Evolutionary conservation across 1,140 invertebrate species (phyloP), one percentile per base, ranked within the genome.

Genomic region (Eriocheir sinensis): DNA sequence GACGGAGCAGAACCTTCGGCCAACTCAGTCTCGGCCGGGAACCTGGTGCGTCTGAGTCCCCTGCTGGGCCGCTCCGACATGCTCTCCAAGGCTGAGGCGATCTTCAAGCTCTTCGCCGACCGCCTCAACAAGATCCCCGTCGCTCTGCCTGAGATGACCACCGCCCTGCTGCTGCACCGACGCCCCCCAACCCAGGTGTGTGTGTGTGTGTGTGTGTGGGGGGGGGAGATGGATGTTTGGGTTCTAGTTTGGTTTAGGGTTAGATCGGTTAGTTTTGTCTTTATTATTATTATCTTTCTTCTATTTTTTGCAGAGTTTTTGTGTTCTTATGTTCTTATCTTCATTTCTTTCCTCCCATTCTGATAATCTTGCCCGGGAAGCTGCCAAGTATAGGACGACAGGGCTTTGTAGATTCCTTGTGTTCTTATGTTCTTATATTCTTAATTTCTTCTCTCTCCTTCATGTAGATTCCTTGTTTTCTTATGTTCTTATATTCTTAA

Each of bases 1-100:
- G 99, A 99, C 97, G 98, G 98, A 8, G 99, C 99, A 0, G 99
- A 99, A 96, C 99, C 99, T 0, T 98, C 98, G 90, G 98, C 98
- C 27, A 99, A 99, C 97, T 99, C 98, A n/a, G 98, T 99, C 8
- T 97, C 98, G 0, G 98, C 98, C 32, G 97, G 97, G 93, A 99
- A 99, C 97, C 97, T 99, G 30, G 96, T 98, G 30, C 97, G 98
- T 0, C 97, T 99, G 30, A 97, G 97, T 0, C 97, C 97, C 0
- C 97, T 98, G 94, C 97, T 98, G 9, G 97, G 98, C 96, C 97
- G 97, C 32, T 96, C 96, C 3, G 97, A 97, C 93, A 97, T 96
- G 96, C 96, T 95, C 96, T 97, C 96, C 85, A 97, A 98, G 96
- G 97, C 98, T n/a, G 97, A 97, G 8, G 97, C 97, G 81, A 96